Percentiles rank a stretch among this genome's conserved stretches.
phyloP scores from a whole-genome alignment of 2,797 vertebrate species.

The Sebastes aleutianus region DNA sequence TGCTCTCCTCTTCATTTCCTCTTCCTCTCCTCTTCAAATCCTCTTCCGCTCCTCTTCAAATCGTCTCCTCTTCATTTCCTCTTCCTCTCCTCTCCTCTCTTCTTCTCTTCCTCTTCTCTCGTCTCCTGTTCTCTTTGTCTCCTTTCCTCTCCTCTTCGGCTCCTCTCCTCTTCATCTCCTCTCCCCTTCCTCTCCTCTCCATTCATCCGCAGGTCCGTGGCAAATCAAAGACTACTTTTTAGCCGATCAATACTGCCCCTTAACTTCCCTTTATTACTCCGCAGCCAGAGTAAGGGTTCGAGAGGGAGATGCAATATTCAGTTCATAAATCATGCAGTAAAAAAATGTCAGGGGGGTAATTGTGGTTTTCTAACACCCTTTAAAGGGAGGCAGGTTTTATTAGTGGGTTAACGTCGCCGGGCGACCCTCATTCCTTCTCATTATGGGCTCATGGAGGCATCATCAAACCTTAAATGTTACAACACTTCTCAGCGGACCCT shows the following conservation, averaged over 20 bases:
- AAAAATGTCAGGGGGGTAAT: slow-evolving; percentile 85
- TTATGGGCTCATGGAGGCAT: slow-evolving; percentile 75
- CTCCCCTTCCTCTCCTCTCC: slow-evolving; percentile 11
- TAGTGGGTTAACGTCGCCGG: slow-evolving; percentile 75
- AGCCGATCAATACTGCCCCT: slow-evolving; percentile 72
- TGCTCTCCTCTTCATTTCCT: too few species aligned
- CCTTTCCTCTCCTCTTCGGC: too few species aligned
- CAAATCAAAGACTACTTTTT: slow-evolving; percentile 72
- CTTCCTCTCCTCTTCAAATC: background rate
- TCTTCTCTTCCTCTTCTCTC: too few species aligned
- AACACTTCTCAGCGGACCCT: slow-evolving; percentile 43
- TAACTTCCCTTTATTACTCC: slow-evolving; percentile 78
- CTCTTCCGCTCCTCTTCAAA: background rate
- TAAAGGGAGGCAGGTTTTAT: slow-evolving; percentile 81
- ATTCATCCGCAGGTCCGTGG: slow-evolving; percentile 42
- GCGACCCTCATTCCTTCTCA: slow-evolving; percentile 76
- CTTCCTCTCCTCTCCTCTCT: too few species aligned
- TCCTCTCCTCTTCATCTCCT: background rate
- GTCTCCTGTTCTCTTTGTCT: too few species aligned
- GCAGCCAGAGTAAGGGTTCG: slow-evolving; percentile 55
- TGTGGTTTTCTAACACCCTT: slow-evolving; percentile 84
- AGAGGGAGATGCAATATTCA: slow-evolving; percentile 79
- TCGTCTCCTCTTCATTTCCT: too few species aligned
- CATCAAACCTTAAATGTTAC: slow-evolving; percentile 71
- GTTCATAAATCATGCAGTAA: slow-evolving; percentile 87